Evolutionary conservation across 2,888 invertebrate genomes (phyloP), one percentile per base, ranked within the genome.

Genomic region (Trileptium ribeirensis): DNA sequence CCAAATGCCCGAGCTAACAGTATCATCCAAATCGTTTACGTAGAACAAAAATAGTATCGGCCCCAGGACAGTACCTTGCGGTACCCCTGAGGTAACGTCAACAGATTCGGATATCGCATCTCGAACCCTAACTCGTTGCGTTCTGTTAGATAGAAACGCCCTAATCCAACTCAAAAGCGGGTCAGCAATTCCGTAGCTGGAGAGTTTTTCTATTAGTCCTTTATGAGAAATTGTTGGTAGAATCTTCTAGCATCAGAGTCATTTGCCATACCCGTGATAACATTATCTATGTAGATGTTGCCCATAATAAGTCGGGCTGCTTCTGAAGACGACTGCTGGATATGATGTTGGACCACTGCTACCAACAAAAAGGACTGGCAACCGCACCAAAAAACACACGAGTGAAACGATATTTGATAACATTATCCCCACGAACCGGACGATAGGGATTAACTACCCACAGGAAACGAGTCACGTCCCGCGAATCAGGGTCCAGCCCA

Each of bases 321-420:
- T 36, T 2, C 3, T 3, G 29, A 15, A n/a, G 8, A 19, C n/a
- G 33, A 34, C 36, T 77, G 33, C 37, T n/a, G 31, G 8, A 70
- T 67, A 64, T 82, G 83, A 24, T 75, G 33, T 19, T 81, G 74
- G 8, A 86, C 82, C 1, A 83, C 67, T 0, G 74, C 79, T 0
- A 70, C 79, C n/a, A 85, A 80, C 31, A 85, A 38, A 67, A 81
- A 0, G 85, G 85, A 15, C 79, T 77, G 0, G 74, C 67, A 1
- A 51, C 78, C 0, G 84, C 67, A 15, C 85, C 85, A 40, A 85
- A 85, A 1, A 84, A 84, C 0, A 86, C 70, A 3, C 83, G 34
- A 0, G 67, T 39, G 82, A 85, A 86, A n/a, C 85, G 81, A 1
- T 81, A 79, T 0, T 67, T 36, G 1, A 51, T 24, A 0, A 86